These are phyloP conservation scores for Procambarus clarkii DNA, from an alignment of 1,140 invertebrate genomes.

Conservation along the genomic window DNA sequence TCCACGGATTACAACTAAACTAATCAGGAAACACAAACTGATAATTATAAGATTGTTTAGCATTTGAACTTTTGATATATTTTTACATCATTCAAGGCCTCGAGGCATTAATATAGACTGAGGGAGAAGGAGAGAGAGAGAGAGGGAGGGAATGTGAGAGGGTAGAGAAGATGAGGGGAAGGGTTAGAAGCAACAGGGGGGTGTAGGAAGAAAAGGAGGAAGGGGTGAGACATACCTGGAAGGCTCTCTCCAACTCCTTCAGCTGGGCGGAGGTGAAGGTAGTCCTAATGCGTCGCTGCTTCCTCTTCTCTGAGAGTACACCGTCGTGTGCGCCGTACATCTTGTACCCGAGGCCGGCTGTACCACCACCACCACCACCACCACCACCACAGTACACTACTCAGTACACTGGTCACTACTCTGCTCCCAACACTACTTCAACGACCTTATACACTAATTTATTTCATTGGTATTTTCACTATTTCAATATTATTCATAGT, in stretches of 20 bases:
- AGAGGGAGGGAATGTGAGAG: background rate
- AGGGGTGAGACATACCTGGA: conserved; percentile 77
- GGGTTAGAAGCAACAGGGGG: background rate
- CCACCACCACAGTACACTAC: too few species aligned
- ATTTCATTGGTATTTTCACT: background rate
- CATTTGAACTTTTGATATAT: too few species aligned
- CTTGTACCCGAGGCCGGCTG: conserved; percentile 89
- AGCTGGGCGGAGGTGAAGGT: conserved; percentile 97
- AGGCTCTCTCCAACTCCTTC: conserved; percentile 96
- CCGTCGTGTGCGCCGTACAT: conserved; percentile 88
- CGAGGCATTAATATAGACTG: too few species aligned
- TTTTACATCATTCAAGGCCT: too few species aligned
- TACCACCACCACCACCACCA: background rate
- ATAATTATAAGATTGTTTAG: too few species aligned
- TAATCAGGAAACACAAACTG: too few species aligned
- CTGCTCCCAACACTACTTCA: too few species aligned
- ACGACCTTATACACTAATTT: too few species aligned
- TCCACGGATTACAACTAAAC: too few species aligned
- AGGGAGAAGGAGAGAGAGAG: too few species aligned
- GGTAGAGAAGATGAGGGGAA: background rate
- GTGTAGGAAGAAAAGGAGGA: background rate
- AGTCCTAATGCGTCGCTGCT: conserved; percentile 94
- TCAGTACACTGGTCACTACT: too few species aligned
- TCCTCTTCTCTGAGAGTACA: conserved; percentile 90
- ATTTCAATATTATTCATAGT: too few species aligned